phyloP scores from a whole-genome alignment of 2,797 vertebrate genomes.

The Eulemur rubriventer region DNA sequence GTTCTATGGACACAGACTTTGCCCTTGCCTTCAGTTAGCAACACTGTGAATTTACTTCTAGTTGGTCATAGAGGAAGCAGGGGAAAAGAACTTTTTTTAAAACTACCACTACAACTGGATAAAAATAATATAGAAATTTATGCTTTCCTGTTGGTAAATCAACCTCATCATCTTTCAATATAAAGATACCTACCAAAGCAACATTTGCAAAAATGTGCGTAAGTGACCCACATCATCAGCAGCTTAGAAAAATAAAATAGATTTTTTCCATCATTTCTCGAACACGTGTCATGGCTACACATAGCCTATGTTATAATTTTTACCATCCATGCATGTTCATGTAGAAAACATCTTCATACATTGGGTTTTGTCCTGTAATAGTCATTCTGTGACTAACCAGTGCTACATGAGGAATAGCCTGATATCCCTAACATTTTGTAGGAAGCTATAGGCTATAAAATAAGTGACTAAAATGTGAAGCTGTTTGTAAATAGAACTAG shows the following conservation, averaged over 20 bases:
- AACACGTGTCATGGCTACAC: neutral
- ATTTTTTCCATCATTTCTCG: neutral
- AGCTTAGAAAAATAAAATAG: neutral
- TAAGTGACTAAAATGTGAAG: constrained; percentile 28
- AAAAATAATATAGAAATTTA: neutral
- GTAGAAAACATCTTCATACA: neutral
- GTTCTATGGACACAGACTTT: neutral
- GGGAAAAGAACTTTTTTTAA: neutral
- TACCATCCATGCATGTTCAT: neutral
- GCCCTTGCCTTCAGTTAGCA: neutral
- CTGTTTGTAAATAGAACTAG: constrained; percentile 28
- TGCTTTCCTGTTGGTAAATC: neutral
- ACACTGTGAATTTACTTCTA: neutral
- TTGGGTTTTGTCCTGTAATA: neutral
- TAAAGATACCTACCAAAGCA: neutral
- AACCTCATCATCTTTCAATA: neutral
- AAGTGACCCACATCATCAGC: neutral
- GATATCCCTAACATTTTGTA: neutral
- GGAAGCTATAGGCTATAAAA: neutral
- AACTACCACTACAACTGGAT: neutral
- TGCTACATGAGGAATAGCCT: neutral
- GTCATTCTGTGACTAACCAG: neutral
- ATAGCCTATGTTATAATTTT: neutral
- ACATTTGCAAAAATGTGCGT: neutral
- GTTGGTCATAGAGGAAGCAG: neutral